These are phyloP conservation scores for Chloroclystis v-ata DNA, from an alignment of 2,888 invertebrate species.

Conservation along the genomic window DNA sequence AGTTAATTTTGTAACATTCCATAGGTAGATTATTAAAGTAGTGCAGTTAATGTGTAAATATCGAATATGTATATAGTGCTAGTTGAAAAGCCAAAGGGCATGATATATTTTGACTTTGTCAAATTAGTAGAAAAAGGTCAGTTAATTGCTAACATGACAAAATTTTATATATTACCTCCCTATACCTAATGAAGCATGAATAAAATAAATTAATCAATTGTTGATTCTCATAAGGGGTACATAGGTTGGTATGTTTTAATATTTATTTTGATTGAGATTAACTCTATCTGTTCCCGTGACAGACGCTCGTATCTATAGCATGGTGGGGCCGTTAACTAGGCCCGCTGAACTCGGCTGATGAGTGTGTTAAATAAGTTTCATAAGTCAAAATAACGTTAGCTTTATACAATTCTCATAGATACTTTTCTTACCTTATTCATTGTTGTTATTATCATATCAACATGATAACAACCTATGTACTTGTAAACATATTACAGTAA, in stretches of 20 bases:
- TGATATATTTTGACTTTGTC: conserved; percentile 42
- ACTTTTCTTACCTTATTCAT: not conserved
- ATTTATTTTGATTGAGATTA: not conserved
- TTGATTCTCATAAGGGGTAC: no score
- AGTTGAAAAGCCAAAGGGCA: conserved; percentile 38
- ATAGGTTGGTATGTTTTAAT: not conserved
- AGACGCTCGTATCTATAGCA: no score
- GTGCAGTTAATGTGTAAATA: conserved; percentile 67
- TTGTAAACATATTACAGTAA: not conserved
- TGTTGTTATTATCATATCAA: not conserved
- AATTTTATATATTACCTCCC: conserved; percentile 21
- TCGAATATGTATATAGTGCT: conserved; percentile 64
- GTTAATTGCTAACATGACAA: conserved; percentile 22
- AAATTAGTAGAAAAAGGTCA: conserved; percentile 26
- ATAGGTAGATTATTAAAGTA: conserved; percentile 52
- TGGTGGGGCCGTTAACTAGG: no score
- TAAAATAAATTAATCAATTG: not conserved
- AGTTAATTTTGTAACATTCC: conserved; percentile 60
- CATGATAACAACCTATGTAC: not conserved
- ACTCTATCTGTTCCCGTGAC: no score
- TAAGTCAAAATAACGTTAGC: not conserved
- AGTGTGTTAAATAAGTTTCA: no score
- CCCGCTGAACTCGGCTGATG: no score
- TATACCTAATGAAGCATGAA: not conserved
- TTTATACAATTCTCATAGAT: no score